These are phyloP conservation scores for Drosophila ogumai DNA, from an alignment of 1,140 invertebrate genomes.

Conservation along the genomic window DNA sequence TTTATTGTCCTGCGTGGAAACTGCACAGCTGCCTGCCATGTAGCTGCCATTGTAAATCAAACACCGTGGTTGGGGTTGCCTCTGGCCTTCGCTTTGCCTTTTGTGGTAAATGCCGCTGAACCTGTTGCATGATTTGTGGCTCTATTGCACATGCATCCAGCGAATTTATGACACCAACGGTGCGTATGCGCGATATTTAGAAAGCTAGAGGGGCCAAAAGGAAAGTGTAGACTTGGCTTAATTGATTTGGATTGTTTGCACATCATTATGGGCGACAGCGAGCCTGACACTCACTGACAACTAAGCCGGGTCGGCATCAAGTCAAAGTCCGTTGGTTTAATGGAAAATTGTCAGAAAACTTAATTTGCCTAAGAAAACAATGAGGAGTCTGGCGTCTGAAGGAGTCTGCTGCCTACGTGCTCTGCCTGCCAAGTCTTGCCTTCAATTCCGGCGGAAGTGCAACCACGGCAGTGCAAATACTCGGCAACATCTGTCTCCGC, in stretches of 20 bases:
- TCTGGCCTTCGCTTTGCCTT: slow-evolving; percentile 38
- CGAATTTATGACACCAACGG: slow-evolving; percentile 58
- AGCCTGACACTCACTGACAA: slow-evolving; percentile 22
- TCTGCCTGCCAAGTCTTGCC: slow-evolving; percentile 24
- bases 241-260: slow-evolving; percentile 51
- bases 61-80: slow-evolving; percentile 15
- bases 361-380: slow-evolving; percentile 70
- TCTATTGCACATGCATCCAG: slow-evolving; percentile 50
- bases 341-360: slow-evolving; percentile 51
- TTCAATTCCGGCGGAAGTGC: slow-evolving; percentile 47
- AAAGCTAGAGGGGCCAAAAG: neutral
- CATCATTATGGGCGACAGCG: slow-evolving; percentile 60
- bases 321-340: slow-evolving; percentile 33
- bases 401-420: slow-evolving; percentile 50
- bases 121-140: slow-evolving; percentile 80
- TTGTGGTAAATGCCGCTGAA: slow-evolving; percentile 37
- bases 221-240: slow-evolving; percentile 32
- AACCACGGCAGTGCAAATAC: slow-evolving; percentile 34
- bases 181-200: slow-evolving; percentile 42
- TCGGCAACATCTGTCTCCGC: slow-evolving; percentile 4
- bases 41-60: slow-evolving; percentile 70
- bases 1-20: slow-evolving; percentile 78
- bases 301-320: slow-evolving; percentile 41
- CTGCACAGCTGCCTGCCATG: slow-evolving; percentile 61
- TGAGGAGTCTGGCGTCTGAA: slow-evolving; percentile 15